Base-by-base conservation (phyloP, 2,797 vertebrate genomes). In the Enteromius afrohamiltoni region DNA sequence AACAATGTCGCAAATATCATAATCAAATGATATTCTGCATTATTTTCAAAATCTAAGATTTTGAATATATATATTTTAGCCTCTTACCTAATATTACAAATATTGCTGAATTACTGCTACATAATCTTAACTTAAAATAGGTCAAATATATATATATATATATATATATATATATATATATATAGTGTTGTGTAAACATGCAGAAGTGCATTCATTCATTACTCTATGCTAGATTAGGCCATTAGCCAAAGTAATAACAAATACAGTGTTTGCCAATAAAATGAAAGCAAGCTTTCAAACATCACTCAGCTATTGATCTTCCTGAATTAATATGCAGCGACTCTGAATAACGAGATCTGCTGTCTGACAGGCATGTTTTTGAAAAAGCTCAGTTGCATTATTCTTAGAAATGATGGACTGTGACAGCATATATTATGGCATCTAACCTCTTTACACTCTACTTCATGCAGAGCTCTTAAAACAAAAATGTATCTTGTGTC, bases 181-280 rank as follows among this genome's bases (percentile, higher is more conserved):
- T 68, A 42, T 3, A 80, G 19, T 23, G n/a, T 60, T 60, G 40
- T 4, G 34, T 40, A 76, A 85, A 83, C 81, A 81, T 71, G 80
- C 87, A 86, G 47, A 85, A 86, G 51, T 77, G 37, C 77, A 73
- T 40, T 85, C 81, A 69, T 89, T 89, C 79, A 84, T 86, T 88
- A 83, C 80, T 83, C 85, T 83, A 79, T 86, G 88, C 74, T 83
- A 83, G 85, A 91, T 90, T 87, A 89, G 86, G 70, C 74, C 74
- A 87, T 90, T 87, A 89, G 81, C 51, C 71, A 77, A 73, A 80
- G 65, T 82, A 83, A 92, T 88, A 87, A 86, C 60, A 86, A 82
- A 83, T 70, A 78, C 79, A 78, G 10, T 82, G 42, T 77, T 82
- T 85, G 84, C 37, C 85, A 84, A 86, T 88, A 80, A 83, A 86